Evolutionary conservation across 2,888 invertebrate species (phyloP).

Genomic region (Drosophila planitibia): DNA sequence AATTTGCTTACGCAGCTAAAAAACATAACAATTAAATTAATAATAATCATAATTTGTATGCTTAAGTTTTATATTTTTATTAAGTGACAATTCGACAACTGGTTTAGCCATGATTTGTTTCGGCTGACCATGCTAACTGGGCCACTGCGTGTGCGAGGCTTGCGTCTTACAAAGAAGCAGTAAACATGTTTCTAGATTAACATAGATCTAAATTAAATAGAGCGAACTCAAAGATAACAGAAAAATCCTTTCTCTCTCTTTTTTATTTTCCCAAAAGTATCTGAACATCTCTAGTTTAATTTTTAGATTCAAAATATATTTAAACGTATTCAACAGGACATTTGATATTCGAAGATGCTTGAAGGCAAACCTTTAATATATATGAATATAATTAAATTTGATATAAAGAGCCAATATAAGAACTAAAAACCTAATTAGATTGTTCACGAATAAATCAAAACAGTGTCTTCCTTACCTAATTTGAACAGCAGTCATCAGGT

Average conservation of each 20-base stretch:
- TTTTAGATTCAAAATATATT: not conserved
- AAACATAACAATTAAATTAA: constrained; percentile 55
- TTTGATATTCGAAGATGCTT: no score
- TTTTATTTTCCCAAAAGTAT: not conserved
- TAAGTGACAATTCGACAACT: constrained; percentile 63
- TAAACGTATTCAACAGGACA: not conserved
- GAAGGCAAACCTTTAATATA: not conserved
- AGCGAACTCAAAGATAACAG: not conserved
- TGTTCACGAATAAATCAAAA: constrained; percentile 6
- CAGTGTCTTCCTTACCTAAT: constrained; percentile 34
- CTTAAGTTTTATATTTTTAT: constrained; percentile 54
- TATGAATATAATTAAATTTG: not conserved
- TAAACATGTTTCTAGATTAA: constrained; percentile 20
- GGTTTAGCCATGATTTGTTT: constrained; percentile 22
- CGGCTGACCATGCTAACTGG: constrained; percentile 25
- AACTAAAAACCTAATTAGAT: not conserved
- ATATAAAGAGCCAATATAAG: not conserved
- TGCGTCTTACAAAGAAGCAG: constrained; percentile 9
- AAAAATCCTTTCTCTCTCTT: not conserved
- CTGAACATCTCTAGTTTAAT: not conserved
- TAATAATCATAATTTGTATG: constrained; percentile 41
- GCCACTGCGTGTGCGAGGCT: constrained; percentile 9
- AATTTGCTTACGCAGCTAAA: constrained; percentile 48
- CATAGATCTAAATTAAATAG: not conserved
- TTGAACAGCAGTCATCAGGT: constrained; percentile 51